These are phyloP conservation scores for Florisuga fusca DNA, from an alignment of 2,797 vertebrate genomes.

Conservation along the genomic window DNA sequence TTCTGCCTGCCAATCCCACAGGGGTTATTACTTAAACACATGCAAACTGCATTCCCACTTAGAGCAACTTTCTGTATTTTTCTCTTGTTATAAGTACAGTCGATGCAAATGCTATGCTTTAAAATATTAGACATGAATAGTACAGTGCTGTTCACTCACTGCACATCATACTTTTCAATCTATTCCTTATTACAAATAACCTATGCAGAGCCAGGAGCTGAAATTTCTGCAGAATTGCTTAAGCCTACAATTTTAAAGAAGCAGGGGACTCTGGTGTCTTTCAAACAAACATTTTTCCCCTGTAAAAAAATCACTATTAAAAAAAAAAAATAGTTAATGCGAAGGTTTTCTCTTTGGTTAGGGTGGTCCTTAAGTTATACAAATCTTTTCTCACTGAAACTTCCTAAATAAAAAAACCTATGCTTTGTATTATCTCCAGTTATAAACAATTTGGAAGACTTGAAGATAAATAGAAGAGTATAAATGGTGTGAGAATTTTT, in stretches of 20 bases:
- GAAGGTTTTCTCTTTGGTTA: not conserved
- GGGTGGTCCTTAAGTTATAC: not conserved
- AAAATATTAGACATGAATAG: not conserved
- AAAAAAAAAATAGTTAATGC: not conserved
- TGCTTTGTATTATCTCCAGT: not conserved
- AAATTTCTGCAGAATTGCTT: not conserved
- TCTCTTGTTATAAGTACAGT: conserved; percentile 8
- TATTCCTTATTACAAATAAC: conserved; percentile 12
- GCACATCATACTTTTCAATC: not conserved
- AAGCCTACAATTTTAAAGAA: not conserved
- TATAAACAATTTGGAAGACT: not conserved
- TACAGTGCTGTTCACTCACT: not conserved
- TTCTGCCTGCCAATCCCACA: conserved; percentile 61
- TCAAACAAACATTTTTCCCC: not conserved
- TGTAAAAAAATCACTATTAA: not conserved
- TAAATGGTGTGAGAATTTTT: not conserved
- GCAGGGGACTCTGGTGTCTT: not conserved
- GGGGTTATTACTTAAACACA: conserved; percentile 70
- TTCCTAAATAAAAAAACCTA: not conserved
- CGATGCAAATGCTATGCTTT: conserved; percentile 24
- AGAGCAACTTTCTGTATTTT: conserved; percentile 31
- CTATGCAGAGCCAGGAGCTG: not conserved
- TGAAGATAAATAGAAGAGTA: not conserved
- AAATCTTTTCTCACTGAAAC: not conserved
- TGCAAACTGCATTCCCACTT: conserved; percentile 65